Percentiles rank a stretch among this genome's conserved stretches.
phyloP scores from a whole-genome alignment of 1,140 invertebrate species.

The Caenorhabditis inopinata region DNA sequence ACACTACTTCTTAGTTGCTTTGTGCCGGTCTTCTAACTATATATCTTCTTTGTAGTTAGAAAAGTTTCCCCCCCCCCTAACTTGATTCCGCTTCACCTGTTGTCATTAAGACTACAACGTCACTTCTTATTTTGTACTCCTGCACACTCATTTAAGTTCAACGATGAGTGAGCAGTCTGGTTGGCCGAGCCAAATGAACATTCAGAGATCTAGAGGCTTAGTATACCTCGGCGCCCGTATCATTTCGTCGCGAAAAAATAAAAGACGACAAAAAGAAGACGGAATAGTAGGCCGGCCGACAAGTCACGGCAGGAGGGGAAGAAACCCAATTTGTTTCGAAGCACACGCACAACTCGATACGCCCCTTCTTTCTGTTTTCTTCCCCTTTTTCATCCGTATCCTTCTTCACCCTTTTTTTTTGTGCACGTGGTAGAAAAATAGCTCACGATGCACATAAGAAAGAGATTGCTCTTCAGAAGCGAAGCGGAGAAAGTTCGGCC shows the following conservation, averaged over 20 bases:
- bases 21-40: not conserved
- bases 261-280: not conserved
- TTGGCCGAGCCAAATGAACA: not conserved
- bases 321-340: slow-evolving; percentile 34
- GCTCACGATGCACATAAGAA: not conserved
- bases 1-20: slow-evolving; percentile 1
- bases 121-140: not conserved
- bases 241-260: not conserved
- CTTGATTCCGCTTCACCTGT: slow-evolving; percentile 16
- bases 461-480: not conserved
- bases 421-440: not conserved
- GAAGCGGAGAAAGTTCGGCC: not conserved
- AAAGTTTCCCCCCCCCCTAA: slow-evolving; percentile 9
- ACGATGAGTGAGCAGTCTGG: too few species aligned
- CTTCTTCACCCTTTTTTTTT: not conserved
- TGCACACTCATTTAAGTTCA: too few species aligned
- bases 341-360: slow-evolving; percentile 24
- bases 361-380: not conserved
- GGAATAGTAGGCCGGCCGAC: not conserved
- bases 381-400: not conserved
- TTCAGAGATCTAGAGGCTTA: too few species aligned
- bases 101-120: not conserved
- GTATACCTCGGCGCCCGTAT: not conserved
- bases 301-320: not conserved
- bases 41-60: slow-evolving; percentile 15